phyloP scores from a whole-genome alignment of 2,797 vertebrate species.

The Brachyrhaphis roseni region DNA sequence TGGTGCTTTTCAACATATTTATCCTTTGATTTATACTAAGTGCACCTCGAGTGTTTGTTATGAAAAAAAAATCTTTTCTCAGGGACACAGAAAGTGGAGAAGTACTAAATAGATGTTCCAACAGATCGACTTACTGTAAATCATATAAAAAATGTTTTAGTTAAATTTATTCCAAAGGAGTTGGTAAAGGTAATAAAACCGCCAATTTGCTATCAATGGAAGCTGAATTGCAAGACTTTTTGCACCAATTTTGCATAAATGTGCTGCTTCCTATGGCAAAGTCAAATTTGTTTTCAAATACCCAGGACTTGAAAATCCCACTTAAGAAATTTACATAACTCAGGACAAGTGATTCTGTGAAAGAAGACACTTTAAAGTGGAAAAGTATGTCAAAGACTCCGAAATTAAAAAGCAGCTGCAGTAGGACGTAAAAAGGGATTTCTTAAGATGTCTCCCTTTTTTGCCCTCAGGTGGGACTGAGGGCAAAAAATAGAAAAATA shows the following conservation, averaged over 20 bases:
- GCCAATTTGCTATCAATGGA: neutral
- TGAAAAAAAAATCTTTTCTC: neutral
- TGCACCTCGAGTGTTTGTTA: neutral
- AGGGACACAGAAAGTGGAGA: neutral
- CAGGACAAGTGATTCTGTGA: neutral
- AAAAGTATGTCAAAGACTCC: conserved; percentile 2
- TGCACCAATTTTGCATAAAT: neutral
- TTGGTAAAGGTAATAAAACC: neutral
- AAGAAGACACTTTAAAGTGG: neutral
- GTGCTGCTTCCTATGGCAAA: neutral
- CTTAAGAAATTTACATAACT: neutral
- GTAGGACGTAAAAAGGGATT: neutral
- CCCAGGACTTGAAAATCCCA: neutral
- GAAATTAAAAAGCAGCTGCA: neutral
- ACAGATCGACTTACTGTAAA: too few species aligned
- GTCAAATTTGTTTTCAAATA: neutral
- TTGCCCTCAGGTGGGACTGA: neutral
- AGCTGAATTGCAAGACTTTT: neutral
- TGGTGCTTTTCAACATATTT: neutral
- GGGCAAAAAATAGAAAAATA: too few species aligned
- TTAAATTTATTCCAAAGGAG: neutral
- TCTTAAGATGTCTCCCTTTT: neutral
- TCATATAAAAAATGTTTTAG: neutral
- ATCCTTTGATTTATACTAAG: neutral
- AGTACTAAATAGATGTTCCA: neutral